These are phyloP conservation scores for Drosophila tropicalis DNA, from an alignment of 1,140 invertebrate genomes.

Conservation along the genomic window DNA sequence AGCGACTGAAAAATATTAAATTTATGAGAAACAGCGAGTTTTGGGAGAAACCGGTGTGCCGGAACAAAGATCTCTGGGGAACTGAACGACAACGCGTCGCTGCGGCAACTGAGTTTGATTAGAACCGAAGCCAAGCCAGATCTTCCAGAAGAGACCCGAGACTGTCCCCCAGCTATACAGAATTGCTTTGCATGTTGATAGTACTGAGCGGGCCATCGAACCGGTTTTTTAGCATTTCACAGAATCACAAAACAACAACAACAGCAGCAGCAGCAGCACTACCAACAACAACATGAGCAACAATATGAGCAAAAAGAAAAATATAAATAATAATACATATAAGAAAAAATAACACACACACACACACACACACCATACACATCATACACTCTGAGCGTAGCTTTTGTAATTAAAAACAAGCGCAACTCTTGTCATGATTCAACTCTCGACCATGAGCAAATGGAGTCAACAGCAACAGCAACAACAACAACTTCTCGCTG, in stretches of 20 bases:
- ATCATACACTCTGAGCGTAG: conserved; percentile 4
- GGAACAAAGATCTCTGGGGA: conserved; percentile 23
- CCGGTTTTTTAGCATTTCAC: conserved; percentile 48
- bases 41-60: conserved; percentile 38
- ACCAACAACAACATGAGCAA: background rate
- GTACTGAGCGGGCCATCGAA: conserved; percentile 24
- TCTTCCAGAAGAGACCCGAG: background rate
- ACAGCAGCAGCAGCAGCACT: background rate
- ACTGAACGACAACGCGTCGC: conserved; percentile 42
- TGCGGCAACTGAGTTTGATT: conserved; percentile 49
- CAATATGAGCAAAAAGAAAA: conserved; percentile 5
- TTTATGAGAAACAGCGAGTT: too few relatives aligned
- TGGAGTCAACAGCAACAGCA: background rate
- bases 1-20: background rate
- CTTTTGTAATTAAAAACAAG: conserved; percentile 21
- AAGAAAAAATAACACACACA: background rate
- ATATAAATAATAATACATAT: conserved; percentile 21
- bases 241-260: conserved; percentile 23
- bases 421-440: conserved; percentile 4
- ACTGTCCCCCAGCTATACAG: background rate
- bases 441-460: conserved; percentile 17
- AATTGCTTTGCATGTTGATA: conserved; percentile 13
- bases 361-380: background rate
- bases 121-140: conserved; percentile 26
- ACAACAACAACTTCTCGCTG: background rate